Evolutionary conservation across 2,797 vertebrate species (phyloP), one percentile per base, ranked within the genome.

Genomic region (Babyrousa celebensis): DNA sequence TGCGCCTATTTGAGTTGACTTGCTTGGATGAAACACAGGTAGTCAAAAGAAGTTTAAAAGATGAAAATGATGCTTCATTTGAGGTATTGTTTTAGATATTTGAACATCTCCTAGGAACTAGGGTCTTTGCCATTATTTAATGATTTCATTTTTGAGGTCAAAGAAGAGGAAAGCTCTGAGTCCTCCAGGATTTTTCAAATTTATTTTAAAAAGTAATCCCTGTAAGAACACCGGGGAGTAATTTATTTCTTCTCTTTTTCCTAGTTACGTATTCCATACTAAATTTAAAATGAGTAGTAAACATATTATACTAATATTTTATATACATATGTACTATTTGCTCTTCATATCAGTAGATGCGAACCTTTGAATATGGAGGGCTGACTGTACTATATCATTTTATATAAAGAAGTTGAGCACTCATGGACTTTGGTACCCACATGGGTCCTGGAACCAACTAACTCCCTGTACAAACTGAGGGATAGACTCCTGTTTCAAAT

Each of bases 241-340:
- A 70, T 43, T 70, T 94, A 72, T 80, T 78, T 36, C 43, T 75
- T 36, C 18, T 65, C 7, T 15, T 65, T 78, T 71, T 40, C 14
- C 29, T 21, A 89, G 15, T 86, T 60, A 68, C 17, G 3, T 77
- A 89, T 79, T 43, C 20, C 52, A 67, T 74, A 70, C 6, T 63
- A 36, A 91, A 52, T 92, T 93, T 85, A 82, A 89, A 95, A 91
- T 79, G 75, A 92, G 6, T 58, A 68, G 16, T 72, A 88, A 67
- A 80, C 62, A 84, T 71, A 7, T 83, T 82, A 36, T 6, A 86
- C 32, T 88, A 80, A 65, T 88, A 68, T 52, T 87, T 29, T 68
- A 54, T 58, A 62, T 72, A 62, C 14, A 88, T 60, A 40, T 85
- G 3, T 58, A 12, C 77, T 58, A 18, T n/a, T 79, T 54, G 20